Evolutionary conservation across 2,113 vertebrate species (phyloP).

Genomic region (Stigmatopora argus): DNA sequence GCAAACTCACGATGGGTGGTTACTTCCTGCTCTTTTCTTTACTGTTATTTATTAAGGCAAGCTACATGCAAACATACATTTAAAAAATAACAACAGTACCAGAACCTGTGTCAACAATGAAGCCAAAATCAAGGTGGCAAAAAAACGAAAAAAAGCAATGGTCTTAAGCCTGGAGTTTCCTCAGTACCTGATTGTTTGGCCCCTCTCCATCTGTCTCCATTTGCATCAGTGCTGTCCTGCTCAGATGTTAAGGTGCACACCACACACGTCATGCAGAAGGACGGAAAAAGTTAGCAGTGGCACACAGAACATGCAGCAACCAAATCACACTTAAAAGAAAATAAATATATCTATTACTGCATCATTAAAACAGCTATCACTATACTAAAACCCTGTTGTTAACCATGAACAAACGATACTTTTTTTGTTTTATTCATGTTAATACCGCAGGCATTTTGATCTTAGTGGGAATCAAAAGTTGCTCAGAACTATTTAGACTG

Average conservation of each 20-base stretch:
- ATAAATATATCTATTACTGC: too few species aligned
- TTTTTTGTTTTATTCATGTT: background rate
- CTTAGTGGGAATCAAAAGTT: background rate
- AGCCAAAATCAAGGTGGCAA: constrained; percentile 18
- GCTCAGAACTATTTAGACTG: too few species aligned
- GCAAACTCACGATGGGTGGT: background rate
- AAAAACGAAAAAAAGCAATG: constrained; percentile 51
- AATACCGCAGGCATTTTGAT: background rate
- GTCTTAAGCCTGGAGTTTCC: constrained; percentile 53
- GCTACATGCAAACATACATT: constrained; percentile 15
- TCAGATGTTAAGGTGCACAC: constrained; percentile 87
- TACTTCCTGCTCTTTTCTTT: background rate
- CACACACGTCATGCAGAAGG: constrained; percentile 79
- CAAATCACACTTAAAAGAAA: constrained; percentile 18
- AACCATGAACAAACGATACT: background rate
- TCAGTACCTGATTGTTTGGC: constrained; percentile 94
- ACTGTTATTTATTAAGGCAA: background rate
- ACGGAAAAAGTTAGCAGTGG: constrained; percentile 79
- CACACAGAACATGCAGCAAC: constrained; percentile 63
- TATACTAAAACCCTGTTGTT: background rate
- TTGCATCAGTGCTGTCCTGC: constrained; percentile 99
- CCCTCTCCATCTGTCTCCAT: constrained; percentile 95
- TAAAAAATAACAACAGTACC: constrained; percentile 24
- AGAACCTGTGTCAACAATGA: constrained; percentile 46
- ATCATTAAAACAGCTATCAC: background rate